Conservation (phyloP, 2,888 invertebrate species). For the Boloria euphrosyne region DNA sequence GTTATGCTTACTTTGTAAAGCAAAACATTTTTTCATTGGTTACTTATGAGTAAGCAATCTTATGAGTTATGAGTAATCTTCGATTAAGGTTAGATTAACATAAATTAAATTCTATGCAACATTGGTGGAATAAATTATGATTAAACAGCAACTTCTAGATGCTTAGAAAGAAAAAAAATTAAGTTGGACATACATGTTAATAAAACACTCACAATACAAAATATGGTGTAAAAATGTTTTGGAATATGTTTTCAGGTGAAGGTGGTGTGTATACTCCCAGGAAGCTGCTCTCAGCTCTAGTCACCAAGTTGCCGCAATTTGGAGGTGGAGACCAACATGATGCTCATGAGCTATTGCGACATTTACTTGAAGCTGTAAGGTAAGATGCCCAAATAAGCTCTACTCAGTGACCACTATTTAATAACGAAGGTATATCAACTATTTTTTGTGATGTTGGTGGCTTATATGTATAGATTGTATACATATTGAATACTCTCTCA, state of each 20-base stretch:
- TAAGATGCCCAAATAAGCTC: slow-evolving; percentile 44
- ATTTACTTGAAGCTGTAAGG: slow-evolving; percentile 93
- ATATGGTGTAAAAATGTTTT: background rate
- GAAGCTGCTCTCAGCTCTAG: slow-evolving; percentile 84
- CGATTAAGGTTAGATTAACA: background rate
- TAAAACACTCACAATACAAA: background rate
- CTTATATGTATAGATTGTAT: too few species aligned
- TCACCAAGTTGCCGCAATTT: slow-evolving; percentile 90
- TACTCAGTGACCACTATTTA: too few species aligned
- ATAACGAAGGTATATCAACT: too few species aligned
- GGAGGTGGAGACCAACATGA: slow-evolving; percentile 98
- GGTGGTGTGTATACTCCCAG: slow-evolving; percentile 85
- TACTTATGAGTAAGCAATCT: too few species aligned
- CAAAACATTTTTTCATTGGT: too few species aligned
- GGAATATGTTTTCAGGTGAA: slow-evolving; percentile 68
- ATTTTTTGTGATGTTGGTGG: too few species aligned
- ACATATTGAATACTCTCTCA: too few species aligned
- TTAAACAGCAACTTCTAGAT: too few species aligned
- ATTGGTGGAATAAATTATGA: too few species aligned
- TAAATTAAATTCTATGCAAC: background rate
- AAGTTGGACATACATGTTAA: background rate
- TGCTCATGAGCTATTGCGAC: slow-evolving; percentile 95
- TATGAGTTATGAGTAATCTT: too few species aligned
- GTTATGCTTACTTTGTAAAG: too few species aligned
- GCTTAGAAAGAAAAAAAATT: too few species aligned